phyloP scores from a whole-genome alignment of 2,888 invertebrate species.

The Lacanobia oleracea region DNA sequence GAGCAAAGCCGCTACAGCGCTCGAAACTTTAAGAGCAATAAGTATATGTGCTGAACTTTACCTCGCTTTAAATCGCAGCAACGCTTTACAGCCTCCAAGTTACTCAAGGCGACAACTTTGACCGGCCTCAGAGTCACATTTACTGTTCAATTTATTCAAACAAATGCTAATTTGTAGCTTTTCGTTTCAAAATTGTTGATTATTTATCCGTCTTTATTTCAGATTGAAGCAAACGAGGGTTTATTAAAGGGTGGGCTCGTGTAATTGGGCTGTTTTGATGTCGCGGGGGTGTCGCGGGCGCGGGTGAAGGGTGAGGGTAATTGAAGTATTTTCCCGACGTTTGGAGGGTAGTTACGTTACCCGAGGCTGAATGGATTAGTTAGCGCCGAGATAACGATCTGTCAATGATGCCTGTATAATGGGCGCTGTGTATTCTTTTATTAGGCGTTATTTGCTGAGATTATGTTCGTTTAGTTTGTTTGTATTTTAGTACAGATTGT shows the following conservation, averaged over 20 bases:
- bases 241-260: constrained; percentile 84
- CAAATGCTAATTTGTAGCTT: constrained; percentile 87
- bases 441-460: constrained; percentile 61
- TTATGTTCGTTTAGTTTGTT: constrained; percentile 63
- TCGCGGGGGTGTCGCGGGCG: constrained; percentile 63
- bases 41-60: constrained; percentile 31
- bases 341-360: constrained; percentile 80
- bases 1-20: constrained; percentile 75
- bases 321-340: constrained; percentile 87
- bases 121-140: constrained; percentile 80
- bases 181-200: constrained; percentile 83
- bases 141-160: constrained; percentile 87
- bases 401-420: constrained; percentile 75
- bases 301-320: constrained; percentile 74
- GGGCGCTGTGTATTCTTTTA: constrained; percentile 62
- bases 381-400: constrained; percentile 85
- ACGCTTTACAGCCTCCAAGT: constrained; percentile 50
- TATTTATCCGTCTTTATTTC: constrained; percentile 85
- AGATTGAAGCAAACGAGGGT: constrained; percentile 84
- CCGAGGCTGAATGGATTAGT: constrained; percentile 85
- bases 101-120: constrained; percentile 70
- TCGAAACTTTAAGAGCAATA: constrained; percentile 51
- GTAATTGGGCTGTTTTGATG: constrained; percentile 89
- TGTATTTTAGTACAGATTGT: constrained; percentile 52
- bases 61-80: constrained; percentile 65